Base-by-base conservation (phyloP, 2,888 invertebrate genomes). In the Dasypolia templi region DNA sequence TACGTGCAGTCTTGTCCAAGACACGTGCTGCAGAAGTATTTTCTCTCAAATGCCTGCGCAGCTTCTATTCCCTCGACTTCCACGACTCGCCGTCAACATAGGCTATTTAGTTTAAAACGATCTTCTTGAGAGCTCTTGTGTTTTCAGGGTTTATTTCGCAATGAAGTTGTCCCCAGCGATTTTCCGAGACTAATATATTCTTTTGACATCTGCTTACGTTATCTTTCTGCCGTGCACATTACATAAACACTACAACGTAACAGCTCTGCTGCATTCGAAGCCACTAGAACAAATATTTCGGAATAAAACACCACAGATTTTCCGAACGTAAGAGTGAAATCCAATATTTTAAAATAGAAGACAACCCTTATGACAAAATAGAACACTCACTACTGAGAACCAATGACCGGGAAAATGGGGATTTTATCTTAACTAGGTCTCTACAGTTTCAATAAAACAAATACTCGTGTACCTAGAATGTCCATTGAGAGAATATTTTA, bases 101-200 rank as follows among this genome's bases (percentile, higher is more conserved):
- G 77, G 84, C 89, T 88, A 89, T 88, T 89, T 88, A 88, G 87
- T 89, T 89, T 79, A 86, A 84, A 88, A 86, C 86, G 84, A 87
- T 85, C 86, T 89, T 87, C 87, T 72, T 79, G 82, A 87, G 88
- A 86, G 87, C 87, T 87, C 85, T 88, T 88, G 85, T 88, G 88
- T 89, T 89, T 86, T 86, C 87, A 84, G 83, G 88, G 89, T 88
- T 91, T 91, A 90, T 89, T 91, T 89, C 78, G 87, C 88, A 90
- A 92, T 91, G 90, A 90, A 88, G 84, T 84, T 86, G 85, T 89
- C 90, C 86, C 86, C 69, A 74, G 83, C 77, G 85, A 86, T 84
- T 86, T 82, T 72, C 76, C 39, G 55, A 70, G 58, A 72, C 75
- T 80, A 86, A 84, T 76, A 79, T 79, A 77, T 77, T 75, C 69